Evolutionary conservation across 2,113 vertebrate species (phyloP), one percentile per base, ranked within the genome.

Genomic region (Cryptoleucopteryx plumbea): DNA sequence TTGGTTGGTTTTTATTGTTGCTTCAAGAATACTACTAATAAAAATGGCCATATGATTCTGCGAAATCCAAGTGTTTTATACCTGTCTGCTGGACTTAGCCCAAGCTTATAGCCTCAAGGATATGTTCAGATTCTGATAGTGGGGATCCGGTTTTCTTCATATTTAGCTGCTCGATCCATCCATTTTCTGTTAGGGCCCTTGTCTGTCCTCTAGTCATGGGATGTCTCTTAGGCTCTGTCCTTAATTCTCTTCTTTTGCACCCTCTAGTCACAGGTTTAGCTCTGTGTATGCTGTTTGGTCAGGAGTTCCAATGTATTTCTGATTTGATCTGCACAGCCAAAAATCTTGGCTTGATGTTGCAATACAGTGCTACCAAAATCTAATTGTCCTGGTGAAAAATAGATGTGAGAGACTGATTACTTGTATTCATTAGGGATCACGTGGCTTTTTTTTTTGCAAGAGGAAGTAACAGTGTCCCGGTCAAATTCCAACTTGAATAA

Each of bases 401-500:
- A 74, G 38, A 52, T 7, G 32, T 0, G 29, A 27, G 68, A 23
- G 52, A 16, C 26, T n/a, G 73, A 42, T 86, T 22, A 26, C 61
- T 80, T 32, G 48, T 70, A 58, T 70, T 89, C 75, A 13, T 10
- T 55, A 36, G 87, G 42, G 36, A 82, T 38, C 92, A 88, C n/a
- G 19, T 96, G 93, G 62, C 5, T 29, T 29, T 0, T 9, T 9
- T 75, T 77, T 88, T 52, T 70, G 23, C 82, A 81, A 86, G 93
- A 88, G 92, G 92, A 93, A 95, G 82, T 82, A 86, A 50, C 38
- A 42, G 45, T 53, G 67, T 90, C 90, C 92, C 34, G 94, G 87
- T 89, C 82, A 88, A 90, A 94, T 93, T 96, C 96, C 90, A 95
- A 4, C 78, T 23, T 73, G 66, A 82, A 68, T 86, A 82, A 84